Base-by-base conservation (phyloP, 2,797 vertebrate species). In the Podarcis lilfordi region DNA sequence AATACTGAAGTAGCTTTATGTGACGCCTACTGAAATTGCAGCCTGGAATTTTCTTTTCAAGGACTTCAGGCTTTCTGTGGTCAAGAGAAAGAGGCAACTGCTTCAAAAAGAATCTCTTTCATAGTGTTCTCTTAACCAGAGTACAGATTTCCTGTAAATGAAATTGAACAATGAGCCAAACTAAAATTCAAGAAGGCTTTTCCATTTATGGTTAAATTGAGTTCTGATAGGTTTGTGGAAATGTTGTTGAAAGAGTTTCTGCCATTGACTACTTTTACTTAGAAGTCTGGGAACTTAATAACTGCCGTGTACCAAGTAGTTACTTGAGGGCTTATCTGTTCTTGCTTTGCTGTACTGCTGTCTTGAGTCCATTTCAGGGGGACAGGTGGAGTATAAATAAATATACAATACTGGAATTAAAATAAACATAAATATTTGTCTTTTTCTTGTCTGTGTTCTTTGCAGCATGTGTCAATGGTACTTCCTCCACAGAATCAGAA, bases 401-500 rank as follows among this genome's bases (percentile, higher is more conserved):
- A 23, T 64, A 64, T 64, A 64, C 17, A 64, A 64, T 64, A 6
- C 61, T 64, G 61, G 21, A 64, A 64, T 64, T 64, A 64, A 61
- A 61, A 61, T 61, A 61, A 50, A 43, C 64, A 32, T 84, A 77
- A 89, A 69, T 9, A 3, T 37, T 45, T 80, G 3, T 79, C 61
- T 27, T n/a, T 66, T 84, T 79, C 27, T 75, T 3, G 79, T 37
- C 81, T 76, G 66, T 87, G 29, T 2, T 69, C 76, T 64, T 85
- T 85, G 2, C 35, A 97, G 97, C 92, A 40, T 96, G 88, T 92
- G 91, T 95, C 83, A 97, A 97, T 89, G 96, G 96, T 77, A 93
- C 96, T 88, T 95, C 96, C 17, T 93, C 94, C 88, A 89, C 95
- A 80, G 97, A 97, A 85, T 96, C 88, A 1, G 96, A 97, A 32